These are phyloP conservation scores for Atherinosoma microstoma DNA, from an alignment of 2,797 vertebrate genomes.

Conservation along the genomic window DNA sequence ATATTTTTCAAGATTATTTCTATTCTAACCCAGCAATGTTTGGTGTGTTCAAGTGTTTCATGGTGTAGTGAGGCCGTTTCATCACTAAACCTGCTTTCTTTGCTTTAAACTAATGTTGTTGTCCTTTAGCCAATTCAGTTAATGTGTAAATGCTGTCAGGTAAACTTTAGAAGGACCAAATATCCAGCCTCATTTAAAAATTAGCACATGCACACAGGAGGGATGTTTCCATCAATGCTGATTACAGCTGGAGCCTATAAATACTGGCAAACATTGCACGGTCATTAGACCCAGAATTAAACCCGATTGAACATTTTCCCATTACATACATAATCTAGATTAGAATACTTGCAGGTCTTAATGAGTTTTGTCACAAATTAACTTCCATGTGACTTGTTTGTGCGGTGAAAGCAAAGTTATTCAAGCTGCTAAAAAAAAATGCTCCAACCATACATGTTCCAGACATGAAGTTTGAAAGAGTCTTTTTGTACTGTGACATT, in stretches of 20 bases:
- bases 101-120: neutral
- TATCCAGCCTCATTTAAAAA: neutral
- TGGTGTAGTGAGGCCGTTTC: neutral
- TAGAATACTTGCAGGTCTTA: no score
- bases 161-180: neutral
- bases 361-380: no score
- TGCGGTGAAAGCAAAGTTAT: no score
- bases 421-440: no score
- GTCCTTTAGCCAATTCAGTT: neutral
- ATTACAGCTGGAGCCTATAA: neutral
- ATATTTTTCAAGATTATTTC: neutral
- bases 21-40: no score
- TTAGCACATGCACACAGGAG: neutral
- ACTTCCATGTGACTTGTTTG: no score
- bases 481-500: neutral
- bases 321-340: neutral
- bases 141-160: neutral
- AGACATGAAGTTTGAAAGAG: neutral
- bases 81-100: neutral
- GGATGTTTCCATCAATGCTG: neutral
- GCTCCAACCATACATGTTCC: no score
- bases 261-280: neutral
- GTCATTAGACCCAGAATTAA: neutral
- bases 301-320: neutral
- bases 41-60: neutral